Evolutionary conservation across 1,140 invertebrate genomes (phyloP), one percentile per base, ranked within the genome.

Genomic region (Drosophila prosaltans): DNA sequence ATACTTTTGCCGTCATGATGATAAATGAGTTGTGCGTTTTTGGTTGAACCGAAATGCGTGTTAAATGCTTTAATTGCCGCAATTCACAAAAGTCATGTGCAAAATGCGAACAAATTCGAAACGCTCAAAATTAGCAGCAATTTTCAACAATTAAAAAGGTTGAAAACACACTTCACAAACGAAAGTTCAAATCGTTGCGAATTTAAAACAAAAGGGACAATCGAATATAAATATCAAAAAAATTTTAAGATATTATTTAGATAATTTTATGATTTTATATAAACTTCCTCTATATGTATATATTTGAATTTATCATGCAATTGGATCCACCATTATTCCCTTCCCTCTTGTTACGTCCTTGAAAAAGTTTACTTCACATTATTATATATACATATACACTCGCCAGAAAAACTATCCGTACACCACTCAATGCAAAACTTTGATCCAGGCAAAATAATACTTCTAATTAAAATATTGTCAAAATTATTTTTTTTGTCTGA

Each of bases 11-110:
- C 65, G 69, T 79, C 82, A 77, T 69, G 69, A 79, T 82, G 81
- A 79, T 78, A 48, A 76, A 82, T 73, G 76, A 66, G 71, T 60
- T 62, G 32, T 55, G 64, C 59, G 40, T 24, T 59, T 59, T 62
- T 55, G 24, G 48, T 43, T 58, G 69, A 85, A 74, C 63, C 40
- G 54, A 85, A 85, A 70, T 82, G 83, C 82, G 83, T 86, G 83
- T 67, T 82, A 88, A 88, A 86, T 88, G 76, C 66, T 76, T 79
- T 82, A 86, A 86, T 86, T 86, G 83, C 80, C 65, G 64, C 79
- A 74, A 81, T 86, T 82, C 82, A 86, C 81, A 66, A 74, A 40
- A 58, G 51, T 63, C 64, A 45, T 32, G 43, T 69, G 55, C 58
- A 68, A 66, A 65, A 67, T 68, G 78, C 78, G 54, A 66, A 76